Percentiles rank a stretch among this genome's conserved stretches.
Conservation (phyloP, 1,140 invertebrate genomes). For the Limonius californicus region DNA sequence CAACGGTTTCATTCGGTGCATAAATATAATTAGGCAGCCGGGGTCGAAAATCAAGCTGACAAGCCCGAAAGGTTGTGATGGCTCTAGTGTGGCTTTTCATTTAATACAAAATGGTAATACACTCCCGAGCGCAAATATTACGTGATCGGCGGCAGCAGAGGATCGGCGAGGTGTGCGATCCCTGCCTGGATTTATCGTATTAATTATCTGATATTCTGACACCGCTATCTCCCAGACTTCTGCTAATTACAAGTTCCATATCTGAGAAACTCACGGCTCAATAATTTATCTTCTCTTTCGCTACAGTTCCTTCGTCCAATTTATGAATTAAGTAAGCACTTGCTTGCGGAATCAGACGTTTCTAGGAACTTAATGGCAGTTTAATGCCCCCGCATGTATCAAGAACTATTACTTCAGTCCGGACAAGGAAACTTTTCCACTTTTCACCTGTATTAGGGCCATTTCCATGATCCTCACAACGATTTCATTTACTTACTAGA, state of each 20-base stretch:
- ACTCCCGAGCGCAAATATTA: not conserved
- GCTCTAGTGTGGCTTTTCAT: not conserved
- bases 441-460: no score
- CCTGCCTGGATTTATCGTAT: constrained; percentile 4
- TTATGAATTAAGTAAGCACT: not conserved
- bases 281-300: constrained; percentile 13
- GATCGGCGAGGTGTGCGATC: not conserved
- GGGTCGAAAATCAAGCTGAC: not conserved
- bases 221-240: constrained; percentile 1
- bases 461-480: no score
- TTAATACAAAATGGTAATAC: not conserved
- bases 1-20: not conserved
- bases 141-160: constrained; percentile 1
- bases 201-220: constrained; percentile 13
- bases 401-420: no score
- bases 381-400: not conserved
- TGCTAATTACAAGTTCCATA: constrained; percentile 11
- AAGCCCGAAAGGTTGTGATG: not conserved
- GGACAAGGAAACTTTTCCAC: no score
- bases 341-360: not conserved
- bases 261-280: constrained; percentile 10
- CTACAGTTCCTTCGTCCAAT: not conserved
- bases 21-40: not conserved
- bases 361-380: not conserved
- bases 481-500: no score